Conservation (phyloP, 2,113 vertebrate species). For the Pao palembangensis region DNA sequence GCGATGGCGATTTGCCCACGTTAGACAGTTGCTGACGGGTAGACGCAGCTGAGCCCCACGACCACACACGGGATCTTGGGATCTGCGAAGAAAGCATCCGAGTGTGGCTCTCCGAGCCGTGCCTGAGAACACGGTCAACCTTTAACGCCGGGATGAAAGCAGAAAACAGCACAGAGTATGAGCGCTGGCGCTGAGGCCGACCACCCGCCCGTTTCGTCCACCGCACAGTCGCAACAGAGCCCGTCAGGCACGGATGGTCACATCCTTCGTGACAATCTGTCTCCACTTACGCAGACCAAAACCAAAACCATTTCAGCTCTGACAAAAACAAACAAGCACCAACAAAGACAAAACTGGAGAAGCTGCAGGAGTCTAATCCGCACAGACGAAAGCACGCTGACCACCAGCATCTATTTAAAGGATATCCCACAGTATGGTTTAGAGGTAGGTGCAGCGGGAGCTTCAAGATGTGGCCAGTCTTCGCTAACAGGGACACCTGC, state of each 20-base stretch:
- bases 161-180: conserved; percentile 5
- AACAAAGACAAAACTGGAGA: conserved; percentile 24
- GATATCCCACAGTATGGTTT: too few species aligned
- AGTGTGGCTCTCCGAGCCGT: conserved; percentile 16
- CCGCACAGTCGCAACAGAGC: conserved; percentile 45
- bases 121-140: conserved; percentile 12
- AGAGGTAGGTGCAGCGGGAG: too few species aligned
- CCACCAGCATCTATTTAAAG: too few species aligned
- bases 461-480: too few species aligned
- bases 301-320: conserved; percentile 22
- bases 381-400: background rate
- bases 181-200: background rate
- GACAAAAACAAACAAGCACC: conserved; percentile 21
- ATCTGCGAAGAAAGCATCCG: conserved; percentile 29
- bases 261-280: conserved; percentile 25
- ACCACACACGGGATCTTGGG: conserved; percentile 17
- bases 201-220: conserved; percentile 9
- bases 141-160: background rate
- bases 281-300: conserved; percentile 10
- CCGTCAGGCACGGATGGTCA: conserved; percentile 27
- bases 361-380: conserved; percentile 14
- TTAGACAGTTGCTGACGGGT: conserved; percentile 28
- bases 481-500: too few species aligned
- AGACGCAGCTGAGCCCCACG: conserved; percentile 40
- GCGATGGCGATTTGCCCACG: conserved; percentile 23